Percentiles rank a stretch among this genome's conserved stretches.
phyloP scores from a whole-genome alignment of 2,888 invertebrate species.

The Falcaria lacertinaria region DNA sequence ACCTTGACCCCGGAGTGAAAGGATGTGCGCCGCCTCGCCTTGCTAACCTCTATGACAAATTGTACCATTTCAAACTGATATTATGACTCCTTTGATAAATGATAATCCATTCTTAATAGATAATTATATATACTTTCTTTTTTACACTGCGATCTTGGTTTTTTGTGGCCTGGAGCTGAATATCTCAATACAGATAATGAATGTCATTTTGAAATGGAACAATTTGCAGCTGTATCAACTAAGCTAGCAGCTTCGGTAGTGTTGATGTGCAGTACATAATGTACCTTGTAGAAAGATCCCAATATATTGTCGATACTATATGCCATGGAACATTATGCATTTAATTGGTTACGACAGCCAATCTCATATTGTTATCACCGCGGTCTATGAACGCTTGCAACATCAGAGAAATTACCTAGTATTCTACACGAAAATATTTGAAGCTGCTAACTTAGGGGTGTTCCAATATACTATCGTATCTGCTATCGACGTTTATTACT shows the following conservation, averaged over 20 bases:
- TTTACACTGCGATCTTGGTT: background rate
- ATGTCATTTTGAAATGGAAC: background rate
- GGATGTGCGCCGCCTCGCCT: conserved; percentile 20
- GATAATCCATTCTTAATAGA: background rate
- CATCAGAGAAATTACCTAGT: no score
- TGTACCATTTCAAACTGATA: conserved; percentile 19
- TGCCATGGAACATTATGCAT: no score
- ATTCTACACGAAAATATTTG: no score
- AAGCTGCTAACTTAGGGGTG: no score
- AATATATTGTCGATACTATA: no score
- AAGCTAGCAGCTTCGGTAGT: background rate
- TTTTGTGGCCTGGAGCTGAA: background rate
- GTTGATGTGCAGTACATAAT: background rate
- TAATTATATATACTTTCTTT: background rate
- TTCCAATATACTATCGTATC: no score
- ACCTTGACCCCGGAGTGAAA: conserved; percentile 33
- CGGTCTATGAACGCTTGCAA: no score
- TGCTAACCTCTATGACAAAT: conserved; percentile 25
- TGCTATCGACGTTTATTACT: no score
- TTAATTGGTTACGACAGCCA: no score
- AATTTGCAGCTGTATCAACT: background rate
- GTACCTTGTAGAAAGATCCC: background rate
- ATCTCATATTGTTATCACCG: no score
- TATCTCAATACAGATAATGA: background rate
- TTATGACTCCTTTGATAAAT: background rate